Evolutionary conservation across 2,113 vertebrate genomes (phyloP), one percentile per base, ranked within the genome.

Genomic region (Erythrocercus mccallii): DNA sequence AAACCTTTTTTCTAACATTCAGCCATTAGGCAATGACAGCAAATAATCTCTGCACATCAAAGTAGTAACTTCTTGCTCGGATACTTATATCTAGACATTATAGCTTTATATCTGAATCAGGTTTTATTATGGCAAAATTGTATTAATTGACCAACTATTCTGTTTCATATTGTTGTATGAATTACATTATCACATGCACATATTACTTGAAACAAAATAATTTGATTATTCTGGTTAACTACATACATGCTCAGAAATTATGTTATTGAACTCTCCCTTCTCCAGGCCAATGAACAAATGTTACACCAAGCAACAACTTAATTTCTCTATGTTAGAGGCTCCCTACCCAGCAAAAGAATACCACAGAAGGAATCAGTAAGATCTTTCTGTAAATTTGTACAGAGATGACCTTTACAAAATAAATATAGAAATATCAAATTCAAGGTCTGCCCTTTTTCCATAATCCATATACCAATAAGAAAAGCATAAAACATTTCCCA

Each of bases 11-110:
- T 17, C 10, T 56, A 79, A 38, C 19, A 56, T 51, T 77, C 54
- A 53, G 57, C 45, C 1, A 0, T 47, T 44, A 60, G 37, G 35
- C 69, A 85, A 10, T 11, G 47, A n/a, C 0, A 0, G 15, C 1
- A 0, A 81, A 91, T 18, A 28, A 82, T 28, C 54, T 65, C 50
- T 60, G 13, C 25, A 56, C 23, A 78, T 65, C 33, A 33, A 69
- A 89, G 25, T 4, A 76, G 31, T 15, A 71, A 72, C 22, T 61
- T 69, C 45, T 68, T 70, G 15, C 14, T 79, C 28, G 15, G 19
- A 69, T 33, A 51, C 28, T 64, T 48, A 17, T 2, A 77, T 30
- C 9, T 30, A 60, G n/a, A 17, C 33, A 35, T 24, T 30, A 45
- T 30, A 50, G 18, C 53, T 77, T 79, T 76, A 21, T 42, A 88